These are phyloP conservation scores for Rosalia funebris DNA, from an alignment of 2,888 invertebrate genomes.

Conservation along the genomic window DNA sequence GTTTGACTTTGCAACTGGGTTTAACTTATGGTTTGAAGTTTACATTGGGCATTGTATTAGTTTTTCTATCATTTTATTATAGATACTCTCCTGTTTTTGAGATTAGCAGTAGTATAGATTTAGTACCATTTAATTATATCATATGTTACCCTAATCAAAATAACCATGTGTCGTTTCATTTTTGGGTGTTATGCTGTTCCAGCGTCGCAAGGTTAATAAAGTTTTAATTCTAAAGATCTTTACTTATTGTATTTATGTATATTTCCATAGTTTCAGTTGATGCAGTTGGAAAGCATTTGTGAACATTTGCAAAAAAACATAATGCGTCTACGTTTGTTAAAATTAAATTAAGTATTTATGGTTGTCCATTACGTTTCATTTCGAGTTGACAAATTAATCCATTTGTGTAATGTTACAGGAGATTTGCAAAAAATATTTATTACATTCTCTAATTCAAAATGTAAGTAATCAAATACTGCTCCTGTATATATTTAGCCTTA, in stretches of 20 bases:
- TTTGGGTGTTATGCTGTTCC: slow-evolving; percentile 67
- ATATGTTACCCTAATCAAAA: slow-evolving; percentile 66
- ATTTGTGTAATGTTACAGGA: too few species aligned
- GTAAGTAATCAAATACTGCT: too few species aligned
- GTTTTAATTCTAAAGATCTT: slow-evolving; percentile 28
- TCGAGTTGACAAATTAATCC: too few species aligned
- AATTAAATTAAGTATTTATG: too few species aligned
- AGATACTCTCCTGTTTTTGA: slow-evolving; percentile 64
- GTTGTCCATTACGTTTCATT: too few species aligned
- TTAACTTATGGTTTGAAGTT: slow-evolving; percentile 62
- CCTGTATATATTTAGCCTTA: too few species aligned
- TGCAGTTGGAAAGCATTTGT: too few species aligned
- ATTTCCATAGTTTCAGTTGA: too few species aligned
- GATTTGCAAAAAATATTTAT: too few species aligned
- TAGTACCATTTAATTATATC: slow-evolving; percentile 64
- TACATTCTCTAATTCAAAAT: too few species aligned
- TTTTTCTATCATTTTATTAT: slow-evolving; percentile 62
- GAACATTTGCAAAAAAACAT: too few species aligned
- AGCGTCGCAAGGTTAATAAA: slow-evolving; percentile 59
- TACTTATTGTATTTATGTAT: not conserved
- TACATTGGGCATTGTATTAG: slow-evolving; percentile 57
- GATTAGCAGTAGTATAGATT: slow-evolving; percentile 62
- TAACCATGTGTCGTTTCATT: slow-evolving; percentile 66
- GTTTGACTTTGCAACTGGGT: slow-evolving; percentile 45
- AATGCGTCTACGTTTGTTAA: too few species aligned